Percentiles rank a stretch among this genome's conserved stretches.
Evolutionary conservation across 1,140 invertebrate genomes (phyloP).

Genomic region (Leptopilina clavipes): DNA sequence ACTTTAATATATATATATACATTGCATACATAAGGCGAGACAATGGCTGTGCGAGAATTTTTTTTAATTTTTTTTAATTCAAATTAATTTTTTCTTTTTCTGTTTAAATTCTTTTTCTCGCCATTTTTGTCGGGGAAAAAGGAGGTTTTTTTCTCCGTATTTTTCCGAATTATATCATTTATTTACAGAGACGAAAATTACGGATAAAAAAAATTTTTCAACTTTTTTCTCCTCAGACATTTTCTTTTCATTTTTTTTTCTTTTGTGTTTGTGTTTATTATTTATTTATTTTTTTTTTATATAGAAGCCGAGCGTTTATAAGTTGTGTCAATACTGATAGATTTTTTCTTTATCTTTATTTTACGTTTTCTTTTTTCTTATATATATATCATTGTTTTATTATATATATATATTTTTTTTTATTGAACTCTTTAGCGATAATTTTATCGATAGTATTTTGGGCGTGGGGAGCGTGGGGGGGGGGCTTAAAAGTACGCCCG

Average conservation of each 20-base stretch:
- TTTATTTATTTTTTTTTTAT: not conserved
- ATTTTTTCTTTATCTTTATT: slow-evolving; percentile 5
- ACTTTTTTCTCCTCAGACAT: not conserved
- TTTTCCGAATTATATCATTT: no score
- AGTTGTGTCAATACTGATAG: slow-evolving; percentile 30
- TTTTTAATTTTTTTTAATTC: slow-evolving; percentile 35
- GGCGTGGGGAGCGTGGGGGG: not conserved
- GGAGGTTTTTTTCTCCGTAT: no score
- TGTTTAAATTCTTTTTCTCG: not conserved
- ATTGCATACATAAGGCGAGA: slow-evolving; percentile 56
- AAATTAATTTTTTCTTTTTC: not conserved
- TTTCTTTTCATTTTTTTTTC: not conserved
- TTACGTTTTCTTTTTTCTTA: not conserved
- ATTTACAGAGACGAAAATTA: slow-evolving; percentile 19
- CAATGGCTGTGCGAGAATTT: slow-evolving; percentile 39
- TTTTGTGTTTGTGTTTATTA: no score
- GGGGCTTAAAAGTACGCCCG: not conserved
- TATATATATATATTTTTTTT: not conserved
- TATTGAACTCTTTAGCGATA: slow-evolving; percentile 9
- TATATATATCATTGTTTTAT: not conserved
- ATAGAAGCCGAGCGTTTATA: slow-evolving; percentile 12
- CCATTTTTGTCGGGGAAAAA: no score
- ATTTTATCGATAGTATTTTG: slow-evolving; percentile 4
- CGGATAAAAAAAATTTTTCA: slow-evolving; percentile 32
- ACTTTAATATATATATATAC: slow-evolving; percentile 57